Evolutionary conservation across 1,140 invertebrate genomes (phyloP).

Genomic region (Drosophila paulistorum): DNA sequence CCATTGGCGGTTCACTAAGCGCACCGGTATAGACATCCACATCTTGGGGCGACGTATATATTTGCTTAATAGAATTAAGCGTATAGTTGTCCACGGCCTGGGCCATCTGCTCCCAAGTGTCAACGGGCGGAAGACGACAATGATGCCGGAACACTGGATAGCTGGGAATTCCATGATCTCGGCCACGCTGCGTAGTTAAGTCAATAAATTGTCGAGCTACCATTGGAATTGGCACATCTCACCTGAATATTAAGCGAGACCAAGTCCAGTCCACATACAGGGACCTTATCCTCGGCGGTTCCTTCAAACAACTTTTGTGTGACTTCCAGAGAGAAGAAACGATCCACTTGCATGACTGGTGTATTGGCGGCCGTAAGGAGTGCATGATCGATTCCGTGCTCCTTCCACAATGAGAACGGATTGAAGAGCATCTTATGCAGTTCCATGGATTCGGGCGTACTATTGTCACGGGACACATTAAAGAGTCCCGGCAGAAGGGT

Average conservation of each 20-base stretch:
- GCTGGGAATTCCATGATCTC: slow-evolving; percentile 93
- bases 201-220: background rate
- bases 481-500: slow-evolving; percentile 90
- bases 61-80: slow-evolving; percentile 85
- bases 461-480: slow-evolving; percentile 86
- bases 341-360: slow-evolving; percentile 87
- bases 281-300: slow-evolving; percentile 52
- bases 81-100: slow-evolving; percentile 86
- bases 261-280: slow-evolving; percentile 90
- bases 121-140: slow-evolving; percentile 88
- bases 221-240: background rate
- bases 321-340: slow-evolving; percentile 88
- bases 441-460: slow-evolving; percentile 87
- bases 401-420: slow-evolving; percentile 89
- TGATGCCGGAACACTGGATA: slow-evolving; percentile 90
- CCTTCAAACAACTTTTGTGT: slow-evolving; percentile 87
- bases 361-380: slow-evolving; percentile 87
- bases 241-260: slow-evolving; percentile 89
- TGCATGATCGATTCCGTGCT: slow-evolving; percentile 85
- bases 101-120: slow-evolving; percentile 90
- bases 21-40: slow-evolving; percentile 94
- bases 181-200: slow-evolving; percentile 87
- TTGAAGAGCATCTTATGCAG: slow-evolving; percentile 93
- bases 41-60: slow-evolving; percentile 91
- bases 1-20: slow-evolving; percentile 89